phyloP scores from a whole-genome alignment of 2,113 vertebrate species.

The Noctilio leporinus region DNA sequence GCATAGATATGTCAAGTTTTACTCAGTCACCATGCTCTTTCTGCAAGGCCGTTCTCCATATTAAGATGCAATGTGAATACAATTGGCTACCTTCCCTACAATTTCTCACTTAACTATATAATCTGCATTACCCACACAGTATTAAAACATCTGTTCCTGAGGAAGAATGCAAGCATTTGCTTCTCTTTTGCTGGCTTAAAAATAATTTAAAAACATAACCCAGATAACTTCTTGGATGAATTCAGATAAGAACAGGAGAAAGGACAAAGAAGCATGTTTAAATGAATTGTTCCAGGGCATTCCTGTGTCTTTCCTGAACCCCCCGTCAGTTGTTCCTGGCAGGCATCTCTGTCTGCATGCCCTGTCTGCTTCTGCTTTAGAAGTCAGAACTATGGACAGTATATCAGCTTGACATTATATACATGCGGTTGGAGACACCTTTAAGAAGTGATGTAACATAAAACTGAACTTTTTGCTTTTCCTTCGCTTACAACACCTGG shows the following conservation, averaged over 20 bases:
- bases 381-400: slow-evolving; percentile 4
- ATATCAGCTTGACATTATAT: slow-evolving; percentile 42
- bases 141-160: slow-evolving; percentile 48
- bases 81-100: background rate
- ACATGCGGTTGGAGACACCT: slow-evolving; percentile 59
- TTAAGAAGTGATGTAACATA: slow-evolving; percentile 40
- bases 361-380: slow-evolving; percentile 54
- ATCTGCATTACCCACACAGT: slow-evolving; percentile 4
- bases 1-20: background rate
- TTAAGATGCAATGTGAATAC: background rate
- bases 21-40: background rate
- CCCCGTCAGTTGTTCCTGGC: slow-evolving; percentile 65
- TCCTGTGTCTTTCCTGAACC: slow-evolving; percentile 37
- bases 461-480: background rate
- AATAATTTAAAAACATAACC: slow-evolving; percentile 37
- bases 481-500: background rate
- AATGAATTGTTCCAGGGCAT: slow-evolving; percentile 64
- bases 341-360: slow-evolving; percentile 47
- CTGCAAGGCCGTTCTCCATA: background rate
- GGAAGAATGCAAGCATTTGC: slow-evolving; percentile 21
- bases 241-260: slow-evolving; percentile 45
- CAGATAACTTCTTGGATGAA: slow-evolving; percentile 36
- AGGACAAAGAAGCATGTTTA: slow-evolving; percentile 30
- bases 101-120: slow-evolving; percentile 26
- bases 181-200: slow-evolving; percentile 33